These are phyloP conservation scores for Heliconius charithonia DNA, from an alignment of 2,888 invertebrate species.

Conservation along the genomic window DNA sequence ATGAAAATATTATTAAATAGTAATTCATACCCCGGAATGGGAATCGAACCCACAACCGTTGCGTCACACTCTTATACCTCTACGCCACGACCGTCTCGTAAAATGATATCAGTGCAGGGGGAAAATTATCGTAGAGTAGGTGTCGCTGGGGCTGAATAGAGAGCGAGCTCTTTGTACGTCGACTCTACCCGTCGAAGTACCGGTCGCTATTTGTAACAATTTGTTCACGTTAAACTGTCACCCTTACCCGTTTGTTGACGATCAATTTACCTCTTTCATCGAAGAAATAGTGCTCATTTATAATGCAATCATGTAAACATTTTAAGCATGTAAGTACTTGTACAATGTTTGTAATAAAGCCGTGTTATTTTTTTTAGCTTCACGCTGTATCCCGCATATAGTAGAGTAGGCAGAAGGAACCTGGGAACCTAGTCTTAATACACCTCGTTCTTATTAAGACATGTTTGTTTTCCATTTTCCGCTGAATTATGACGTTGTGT, in stretches of 20 bases:
- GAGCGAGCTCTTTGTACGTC: constrained; percentile 41
- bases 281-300: background rate
- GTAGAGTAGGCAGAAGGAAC: no score
- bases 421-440: no score
- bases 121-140: constrained; percentile 38
- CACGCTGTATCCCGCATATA: no score
- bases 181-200: constrained; percentile 43
- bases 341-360: background rate
- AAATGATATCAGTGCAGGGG: constrained; percentile 43
- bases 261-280: constrained; percentile 32
- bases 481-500: no score
- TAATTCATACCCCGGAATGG: no score
- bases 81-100: background rate
- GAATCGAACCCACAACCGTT: no score
- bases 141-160: constrained; percentile 44
- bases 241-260: constrained; percentile 26
- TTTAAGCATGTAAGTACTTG: background rate
- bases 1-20: no score
- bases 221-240: constrained; percentile 54
- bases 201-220: constrained; percentile 64
- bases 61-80: no score
- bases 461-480: no score
- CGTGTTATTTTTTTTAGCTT: no score
- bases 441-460: no score
- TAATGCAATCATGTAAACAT: background rate